phyloP scores from a whole-genome alignment of 2,888 invertebrate genomes.

The Monochamus alternatus region DNA sequence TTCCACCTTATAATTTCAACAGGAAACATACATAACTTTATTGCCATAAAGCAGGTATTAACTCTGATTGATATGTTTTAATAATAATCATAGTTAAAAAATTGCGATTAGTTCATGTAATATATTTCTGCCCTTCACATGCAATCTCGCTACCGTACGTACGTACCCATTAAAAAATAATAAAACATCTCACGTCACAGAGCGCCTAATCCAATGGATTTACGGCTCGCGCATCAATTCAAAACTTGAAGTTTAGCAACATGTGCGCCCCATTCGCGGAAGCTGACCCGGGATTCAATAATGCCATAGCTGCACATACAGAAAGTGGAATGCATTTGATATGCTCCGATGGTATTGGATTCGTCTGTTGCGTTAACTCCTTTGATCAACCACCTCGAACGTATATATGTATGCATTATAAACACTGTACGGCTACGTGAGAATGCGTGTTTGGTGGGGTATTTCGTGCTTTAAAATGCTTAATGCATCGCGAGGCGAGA shows the following conservation, averaged over 20 bases:
- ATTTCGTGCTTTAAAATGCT: too few species aligned
- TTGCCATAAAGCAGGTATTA: too few species aligned
- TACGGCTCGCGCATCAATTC: background rate
- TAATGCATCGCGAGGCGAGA: too few species aligned
- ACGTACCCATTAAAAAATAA: background rate
- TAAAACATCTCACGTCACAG: background rate
- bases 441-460: too few species aligned
- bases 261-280: background rate
- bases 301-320: background rate
- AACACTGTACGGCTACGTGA: background rate
- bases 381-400: constrained; percentile 1
- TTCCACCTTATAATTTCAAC: too few species aligned
- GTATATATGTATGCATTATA: background rate
- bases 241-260: background rate
- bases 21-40: too few species aligned
- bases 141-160: background rate
- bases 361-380: constrained; percentile 1
- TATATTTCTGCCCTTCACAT: too few species aligned
- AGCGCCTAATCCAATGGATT: background rate
- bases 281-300: background rate
- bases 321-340: constrained; percentile 2
- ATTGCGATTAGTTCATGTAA: too few species aligned
- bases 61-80: too few species aligned
- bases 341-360: constrained; percentile 7
- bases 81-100: too few species aligned